Conservation (phyloP, 2,797 vertebrate species). For the Lacerta viridis region DNA sequence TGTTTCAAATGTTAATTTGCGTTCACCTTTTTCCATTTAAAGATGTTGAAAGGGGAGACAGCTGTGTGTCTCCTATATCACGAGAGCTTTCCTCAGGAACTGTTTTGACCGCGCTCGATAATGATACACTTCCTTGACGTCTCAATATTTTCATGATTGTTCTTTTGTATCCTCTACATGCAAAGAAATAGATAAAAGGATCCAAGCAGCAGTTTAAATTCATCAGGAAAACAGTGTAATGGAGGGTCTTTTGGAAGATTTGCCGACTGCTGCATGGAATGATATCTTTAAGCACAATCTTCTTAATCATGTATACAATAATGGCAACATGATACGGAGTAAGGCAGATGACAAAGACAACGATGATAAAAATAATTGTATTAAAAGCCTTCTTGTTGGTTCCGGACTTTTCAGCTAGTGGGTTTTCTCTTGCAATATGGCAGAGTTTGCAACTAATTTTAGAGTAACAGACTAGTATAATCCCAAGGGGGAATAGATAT, state of each 20-base stretch:
- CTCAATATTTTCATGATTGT: slow-evolving; percentile 91
- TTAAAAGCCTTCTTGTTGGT: slow-evolving; percentile 94
- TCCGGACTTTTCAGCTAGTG: slow-evolving; percentile 91
- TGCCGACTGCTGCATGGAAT: slow-evolving; percentile 81
- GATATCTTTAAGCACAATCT: slow-evolving; percentile 76
- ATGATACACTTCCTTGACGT: slow-evolving; percentile 88
- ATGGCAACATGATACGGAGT: slow-evolving; percentile 94
- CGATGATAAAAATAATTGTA: slow-evolving; percentile 93
- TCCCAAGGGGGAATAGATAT: slow-evolving; percentile 87
- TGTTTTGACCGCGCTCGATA: slow-evolving; percentile 90
- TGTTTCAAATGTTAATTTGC: slow-evolving; percentile 36
- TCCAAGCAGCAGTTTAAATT: slow-evolving; percentile 96
- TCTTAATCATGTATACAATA: slow-evolving; percentile 95
- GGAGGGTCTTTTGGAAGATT: slow-evolving; percentile 93
- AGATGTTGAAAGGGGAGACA: slow-evolving; percentile 75
- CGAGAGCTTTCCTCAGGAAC: slow-evolving; percentile 90
- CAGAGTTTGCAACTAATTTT: slow-evolving; percentile 91
- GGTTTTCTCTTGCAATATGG: slow-evolving; percentile 88
- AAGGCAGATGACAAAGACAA: slow-evolving; percentile 93
- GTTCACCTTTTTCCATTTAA: slow-evolving; percentile 75
- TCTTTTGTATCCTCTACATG: slow-evolving; percentile 97
- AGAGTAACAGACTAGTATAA: slow-evolving; percentile 92
- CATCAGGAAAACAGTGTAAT: slow-evolving; percentile 94
- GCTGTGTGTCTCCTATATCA: slow-evolving; percentile 81
- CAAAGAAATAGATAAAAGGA: slow-evolving; percentile 98